These are phyloP conservation scores for Fulmarus glacialis DNA, from an alignment of 2,113 vertebrate species.

Conservation along the genomic window DNA sequence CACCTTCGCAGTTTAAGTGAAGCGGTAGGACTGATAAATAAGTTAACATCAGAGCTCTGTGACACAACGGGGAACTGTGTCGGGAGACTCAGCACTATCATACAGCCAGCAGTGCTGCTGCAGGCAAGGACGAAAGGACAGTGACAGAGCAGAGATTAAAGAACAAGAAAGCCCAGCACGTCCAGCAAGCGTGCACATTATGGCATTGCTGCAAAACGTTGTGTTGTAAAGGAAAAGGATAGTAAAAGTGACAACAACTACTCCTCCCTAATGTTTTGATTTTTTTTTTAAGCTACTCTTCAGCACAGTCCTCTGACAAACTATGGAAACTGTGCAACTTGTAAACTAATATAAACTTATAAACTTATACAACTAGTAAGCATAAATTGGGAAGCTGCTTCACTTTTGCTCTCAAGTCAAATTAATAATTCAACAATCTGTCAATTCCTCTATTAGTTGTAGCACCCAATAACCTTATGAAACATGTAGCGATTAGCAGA, in stretches of 20 bases:
- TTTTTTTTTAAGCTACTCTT: neutral
- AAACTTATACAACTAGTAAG: neutral
- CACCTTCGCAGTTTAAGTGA: neutral
- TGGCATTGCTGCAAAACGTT: neutral
- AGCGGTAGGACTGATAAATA: neutral
- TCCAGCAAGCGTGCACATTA: accelerated
- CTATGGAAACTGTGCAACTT: neutral
- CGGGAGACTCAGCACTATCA: neutral
- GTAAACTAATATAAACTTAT: neutral
- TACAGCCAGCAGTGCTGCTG: neutral
- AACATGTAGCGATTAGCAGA: neutral
- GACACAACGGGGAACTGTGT: neutral
- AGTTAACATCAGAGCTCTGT: neutral
- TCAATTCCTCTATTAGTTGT: neutral
- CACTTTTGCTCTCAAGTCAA: neutral
- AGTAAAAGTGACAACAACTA: neutral
- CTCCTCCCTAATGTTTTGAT: neutral
- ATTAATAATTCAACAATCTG: neutral
- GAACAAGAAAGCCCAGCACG: neutral
- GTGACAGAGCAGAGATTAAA: neutral
- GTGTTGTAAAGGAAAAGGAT: neutral
- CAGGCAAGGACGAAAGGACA: neutral
- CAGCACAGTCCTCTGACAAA: neutral
- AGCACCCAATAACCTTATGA: neutral
- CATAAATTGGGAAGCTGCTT: neutral